These are phyloP conservation scores for Steatornis caripensis DNA, from an alignment of 2,113 vertebrate species.

Conservation along the genomic window DNA sequence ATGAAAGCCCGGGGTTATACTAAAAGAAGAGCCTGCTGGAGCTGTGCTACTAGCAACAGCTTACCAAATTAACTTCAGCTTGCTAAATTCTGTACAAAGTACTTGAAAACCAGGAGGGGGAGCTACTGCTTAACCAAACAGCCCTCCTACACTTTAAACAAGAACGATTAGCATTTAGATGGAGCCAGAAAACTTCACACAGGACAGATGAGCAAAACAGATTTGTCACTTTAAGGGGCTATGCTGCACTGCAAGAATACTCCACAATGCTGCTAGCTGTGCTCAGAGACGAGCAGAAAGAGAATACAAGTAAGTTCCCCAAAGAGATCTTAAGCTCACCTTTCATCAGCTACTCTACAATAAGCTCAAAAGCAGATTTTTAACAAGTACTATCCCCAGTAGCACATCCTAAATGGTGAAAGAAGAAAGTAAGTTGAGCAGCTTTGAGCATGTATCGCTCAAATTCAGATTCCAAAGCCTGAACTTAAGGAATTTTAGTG, in stretches of 20 bases:
- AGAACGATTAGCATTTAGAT: fast-evolving
- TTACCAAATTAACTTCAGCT: no score
- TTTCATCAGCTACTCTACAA: neutral
- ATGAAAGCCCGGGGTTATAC: neutral
- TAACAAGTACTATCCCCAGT: neutral
- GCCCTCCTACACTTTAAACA: neutral
- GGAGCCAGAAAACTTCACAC: neutral
- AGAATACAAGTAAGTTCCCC: neutral
- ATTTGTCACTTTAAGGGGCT: neutral
- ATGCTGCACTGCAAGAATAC: neutral
- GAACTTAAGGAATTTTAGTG: neutral
- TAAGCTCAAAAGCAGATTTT: neutral
- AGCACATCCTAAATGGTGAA: neutral
- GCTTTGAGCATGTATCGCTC: neutral
- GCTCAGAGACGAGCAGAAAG: neutral
- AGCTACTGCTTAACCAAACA: neutral
- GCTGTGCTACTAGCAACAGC: no score
- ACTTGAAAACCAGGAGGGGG: slow-evolving; percentile 3
- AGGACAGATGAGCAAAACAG: neutral
- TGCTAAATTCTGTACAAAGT: neutral
- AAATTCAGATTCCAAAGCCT: neutral
- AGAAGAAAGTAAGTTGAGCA: neutral
- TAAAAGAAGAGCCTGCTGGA: neutral
- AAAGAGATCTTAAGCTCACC: neutral
- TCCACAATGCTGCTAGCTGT: neutral